Conservation (phyloP, 2,888 invertebrate species). For the Idaea biselata region DNA sequence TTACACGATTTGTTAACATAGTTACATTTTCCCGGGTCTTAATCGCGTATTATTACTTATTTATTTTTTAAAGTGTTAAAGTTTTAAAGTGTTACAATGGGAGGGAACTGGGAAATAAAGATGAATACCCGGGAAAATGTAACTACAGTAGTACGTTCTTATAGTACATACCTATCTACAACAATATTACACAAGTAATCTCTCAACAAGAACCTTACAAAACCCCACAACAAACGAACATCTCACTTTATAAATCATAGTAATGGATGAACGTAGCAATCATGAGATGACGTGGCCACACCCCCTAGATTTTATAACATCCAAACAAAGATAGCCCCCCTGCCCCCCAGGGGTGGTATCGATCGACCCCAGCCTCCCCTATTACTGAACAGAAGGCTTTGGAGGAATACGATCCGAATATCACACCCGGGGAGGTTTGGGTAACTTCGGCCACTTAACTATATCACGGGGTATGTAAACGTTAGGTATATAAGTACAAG, state of each 20-base stretch:
- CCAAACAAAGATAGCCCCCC: conserved; percentile 64
- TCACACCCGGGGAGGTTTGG: conserved; percentile 37
- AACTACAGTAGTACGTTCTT: too few species aligned
- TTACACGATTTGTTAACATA: too few species aligned
- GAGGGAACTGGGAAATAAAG: too few species aligned
- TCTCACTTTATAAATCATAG: conserved; percentile 47
- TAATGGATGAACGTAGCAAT: conserved; percentile 45
- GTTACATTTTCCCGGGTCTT: too few species aligned
- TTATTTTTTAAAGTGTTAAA: too few species aligned
- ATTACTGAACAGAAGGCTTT: conserved; percentile 45
- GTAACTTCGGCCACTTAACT: conserved; percentile 42
- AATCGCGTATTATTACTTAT: too few species aligned
- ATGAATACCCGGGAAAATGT: too few species aligned
- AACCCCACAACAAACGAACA: conserved; percentile 33
- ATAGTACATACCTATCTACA: background rate
- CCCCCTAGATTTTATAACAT: conserved; percentile 74
- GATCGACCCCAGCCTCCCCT: conserved; percentile 28
- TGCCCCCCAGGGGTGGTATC: conserved; percentile 16
- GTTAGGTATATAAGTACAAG: conserved; percentile 9
- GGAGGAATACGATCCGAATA: conserved; percentile 39
- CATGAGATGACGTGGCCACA: conserved; percentile 53
- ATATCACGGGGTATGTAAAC: conserved; percentile 28
- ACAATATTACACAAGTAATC: conserved; percentile 2
- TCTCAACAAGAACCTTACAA: conserved; percentile 11
- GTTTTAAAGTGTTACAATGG: too few species aligned